A percentile compares a stretch with the other conserved stretches of the same genome.
phyloP scores from a whole-genome alignment of 1,140 invertebrate species.

The Aphelinus certus region DNA sequence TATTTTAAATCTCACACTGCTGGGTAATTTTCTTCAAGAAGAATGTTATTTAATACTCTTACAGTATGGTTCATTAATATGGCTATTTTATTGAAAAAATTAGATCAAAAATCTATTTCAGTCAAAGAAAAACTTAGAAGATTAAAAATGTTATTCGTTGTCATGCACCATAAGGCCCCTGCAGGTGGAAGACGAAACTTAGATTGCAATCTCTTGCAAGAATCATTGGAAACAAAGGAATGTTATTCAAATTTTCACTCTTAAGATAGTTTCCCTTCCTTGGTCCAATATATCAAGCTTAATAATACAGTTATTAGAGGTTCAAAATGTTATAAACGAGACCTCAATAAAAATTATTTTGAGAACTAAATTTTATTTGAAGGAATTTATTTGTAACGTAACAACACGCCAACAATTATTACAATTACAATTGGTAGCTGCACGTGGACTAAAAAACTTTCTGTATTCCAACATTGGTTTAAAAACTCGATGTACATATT shows the following conservation, averaged over 20 bases:
- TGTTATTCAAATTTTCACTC: slow-evolving; percentile 33
- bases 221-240: slow-evolving; percentile 36
- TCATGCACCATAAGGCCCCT: slow-evolving; percentile 29
- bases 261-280: slow-evolving; percentile 14
- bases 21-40: no score
- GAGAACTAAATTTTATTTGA: slow-evolving; percentile 30
- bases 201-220: slow-evolving; percentile 23
- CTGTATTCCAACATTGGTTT: slow-evolving; percentile 24
- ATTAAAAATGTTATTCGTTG: slow-evolving; percentile 18
- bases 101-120: not conserved
- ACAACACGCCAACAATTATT: slow-evolving; percentile 30
- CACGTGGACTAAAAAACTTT: slow-evolving; percentile 21
- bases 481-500: slow-evolving; percentile 35
- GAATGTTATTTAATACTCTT: no score
- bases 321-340: slow-evolving; percentile 35
- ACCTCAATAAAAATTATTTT: slow-evolving; percentile 30
- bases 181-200: slow-evolving; percentile 36
- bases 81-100: slow-evolving; percentile 6
- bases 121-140: slow-evolving; percentile 3
- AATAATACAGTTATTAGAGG: slow-evolving; percentile 29
- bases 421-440: slow-evolving; percentile 32
- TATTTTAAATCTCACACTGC: no score
- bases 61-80: no score
- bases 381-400: slow-evolving; percentile 32
- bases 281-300: slow-evolving; percentile 38